Percentiles rank a stretch among this genome's conserved stretches.
Conservation (phyloP, 2,113 vertebrate species). For the Nibea coibor region DNA sequence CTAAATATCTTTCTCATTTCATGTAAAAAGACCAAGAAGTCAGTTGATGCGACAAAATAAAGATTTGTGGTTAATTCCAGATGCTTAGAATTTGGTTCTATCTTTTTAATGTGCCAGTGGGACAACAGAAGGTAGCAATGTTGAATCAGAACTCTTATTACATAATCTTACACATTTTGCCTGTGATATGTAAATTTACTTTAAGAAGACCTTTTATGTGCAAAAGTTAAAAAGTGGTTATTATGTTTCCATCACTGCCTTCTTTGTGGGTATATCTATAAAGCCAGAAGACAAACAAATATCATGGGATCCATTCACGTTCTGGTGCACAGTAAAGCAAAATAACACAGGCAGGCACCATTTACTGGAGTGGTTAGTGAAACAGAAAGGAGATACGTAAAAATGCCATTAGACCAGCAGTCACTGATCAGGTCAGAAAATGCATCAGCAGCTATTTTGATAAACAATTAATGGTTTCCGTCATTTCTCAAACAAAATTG, state of each 20-base stretch:
- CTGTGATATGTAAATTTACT: not conserved
- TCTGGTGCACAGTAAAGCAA: not conserved
- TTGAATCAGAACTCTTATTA: slow-evolving; percentile 3
- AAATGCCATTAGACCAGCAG: not conserved
- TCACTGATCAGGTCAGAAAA: not conserved
- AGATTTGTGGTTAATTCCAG: slow-evolving; percentile 17
- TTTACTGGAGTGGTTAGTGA: not conserved
- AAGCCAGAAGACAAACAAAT: not conserved
- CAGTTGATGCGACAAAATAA: slow-evolving; percentile 12
- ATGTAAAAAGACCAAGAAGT: slow-evolving; percentile 17
- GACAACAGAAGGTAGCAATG: slow-evolving; percentile 7
- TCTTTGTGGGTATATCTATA: not conserved
- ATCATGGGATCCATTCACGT: not conserved
- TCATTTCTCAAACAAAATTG: not conserved
- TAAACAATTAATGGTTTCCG: not conserved
- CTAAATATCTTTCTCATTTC: slow-evolving; percentile 8
- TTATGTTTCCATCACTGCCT: not conserved
- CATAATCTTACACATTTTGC: not conserved
- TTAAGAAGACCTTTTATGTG: slow-evolving; percentile 7
- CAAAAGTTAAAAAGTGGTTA: slow-evolving; percentile 24
- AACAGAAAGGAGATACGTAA: not conserved
- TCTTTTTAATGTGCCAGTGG: slow-evolving; percentile 15
- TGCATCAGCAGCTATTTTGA: not conserved
- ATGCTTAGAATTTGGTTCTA: slow-evolving; percentile 12
- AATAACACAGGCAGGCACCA: not conserved